Evolutionary conservation across 2,113 vertebrate genomes (phyloP).

Genomic region (Aspiorhynchus laticeps): DNA sequence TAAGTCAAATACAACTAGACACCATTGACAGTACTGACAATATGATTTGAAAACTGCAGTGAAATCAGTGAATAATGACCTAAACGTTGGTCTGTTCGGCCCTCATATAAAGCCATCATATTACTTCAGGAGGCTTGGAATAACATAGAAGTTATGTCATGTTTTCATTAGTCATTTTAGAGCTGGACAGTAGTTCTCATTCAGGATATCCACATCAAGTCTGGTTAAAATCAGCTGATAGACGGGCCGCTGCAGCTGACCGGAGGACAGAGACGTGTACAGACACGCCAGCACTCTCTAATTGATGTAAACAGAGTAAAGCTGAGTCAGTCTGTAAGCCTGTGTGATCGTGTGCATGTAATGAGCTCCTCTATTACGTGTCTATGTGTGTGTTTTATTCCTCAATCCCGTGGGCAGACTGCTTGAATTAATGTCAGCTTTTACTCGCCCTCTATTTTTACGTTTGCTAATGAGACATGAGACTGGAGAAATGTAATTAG

Average conservation of each 20-base stretch:
- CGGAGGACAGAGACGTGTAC: background rate
- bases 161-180: background rate
- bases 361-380: background rate
- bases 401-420: slow-evolving; percentile 10
- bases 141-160: background rate
- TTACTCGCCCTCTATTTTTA: slow-evolving; percentile 25
- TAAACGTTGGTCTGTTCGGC: background rate
- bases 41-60: background rate
- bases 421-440: slow-evolving; percentile 28
- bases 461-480: slow-evolving; percentile 38
- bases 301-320: slow-evolving; percentile 22
- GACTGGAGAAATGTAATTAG: slow-evolving; percentile 36
- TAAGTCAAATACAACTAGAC: background rate
- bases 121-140: background rate
- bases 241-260: background rate
- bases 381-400: background rate
- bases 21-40: background rate
- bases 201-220: background rate
- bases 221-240: background rate
- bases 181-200: background rate
- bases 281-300: background rate
- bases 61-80: background rate
- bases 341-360: background rate
- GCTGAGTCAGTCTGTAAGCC: background rate
- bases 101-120: background rate